phyloP scores from a whole-genome alignment of 2,888 invertebrate genomes.

The Apodemia mormo region DNA sequence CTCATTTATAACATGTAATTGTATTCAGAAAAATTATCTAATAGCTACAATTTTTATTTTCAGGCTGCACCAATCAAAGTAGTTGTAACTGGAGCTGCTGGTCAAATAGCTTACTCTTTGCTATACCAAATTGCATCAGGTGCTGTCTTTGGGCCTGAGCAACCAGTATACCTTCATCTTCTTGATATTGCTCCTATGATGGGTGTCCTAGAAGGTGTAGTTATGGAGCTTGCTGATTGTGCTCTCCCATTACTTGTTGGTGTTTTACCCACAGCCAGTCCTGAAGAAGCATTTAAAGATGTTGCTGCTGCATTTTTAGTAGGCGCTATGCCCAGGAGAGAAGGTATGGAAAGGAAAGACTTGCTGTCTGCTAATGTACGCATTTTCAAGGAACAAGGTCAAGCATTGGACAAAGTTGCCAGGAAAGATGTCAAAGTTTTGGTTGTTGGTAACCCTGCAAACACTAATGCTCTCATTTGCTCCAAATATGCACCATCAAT shows the following conservation, averaged over 20 bases:
- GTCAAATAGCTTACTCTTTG: conserved; percentile 99
- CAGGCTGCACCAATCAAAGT: conserved; percentile 94
- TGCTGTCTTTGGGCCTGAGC: conserved; percentile 95
- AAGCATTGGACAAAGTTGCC: conserved; percentile 94
- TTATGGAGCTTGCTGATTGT: conserved; percentile 98
- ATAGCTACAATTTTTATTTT: not conserved
- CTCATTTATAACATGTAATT: no score
- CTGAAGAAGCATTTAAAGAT: conserved; percentile 96
- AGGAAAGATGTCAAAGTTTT: conserved; percentile 96
- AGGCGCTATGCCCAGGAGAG: conserved; percentile 97
- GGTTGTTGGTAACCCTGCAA: conserved; percentile 99
- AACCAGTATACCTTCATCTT: conserved; percentile 93
- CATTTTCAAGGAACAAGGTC: conserved; percentile 98
- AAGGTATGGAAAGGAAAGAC: conserved; percentile 99
- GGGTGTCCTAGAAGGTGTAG: conserved; percentile 98
- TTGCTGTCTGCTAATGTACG: conserved; percentile 98
- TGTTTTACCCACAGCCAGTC: conserved; percentile 93
- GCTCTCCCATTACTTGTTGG: conserved; percentile 93
- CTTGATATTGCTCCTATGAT: conserved; percentile 98
- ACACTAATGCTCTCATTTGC: conserved; percentile 98
- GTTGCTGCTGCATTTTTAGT: conserved; percentile 98
- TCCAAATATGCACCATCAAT: conserved; percentile 98
- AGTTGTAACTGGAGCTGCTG: conserved; percentile 98
- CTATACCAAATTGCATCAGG: conserved; percentile 97
- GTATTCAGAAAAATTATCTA: no score